A percentile compares a stretch with the other conserved stretches of the same genome.
phyloP scores from a whole-genome alignment of 2,797 vertebrate species.

The Coregonus sp. region DNA sequence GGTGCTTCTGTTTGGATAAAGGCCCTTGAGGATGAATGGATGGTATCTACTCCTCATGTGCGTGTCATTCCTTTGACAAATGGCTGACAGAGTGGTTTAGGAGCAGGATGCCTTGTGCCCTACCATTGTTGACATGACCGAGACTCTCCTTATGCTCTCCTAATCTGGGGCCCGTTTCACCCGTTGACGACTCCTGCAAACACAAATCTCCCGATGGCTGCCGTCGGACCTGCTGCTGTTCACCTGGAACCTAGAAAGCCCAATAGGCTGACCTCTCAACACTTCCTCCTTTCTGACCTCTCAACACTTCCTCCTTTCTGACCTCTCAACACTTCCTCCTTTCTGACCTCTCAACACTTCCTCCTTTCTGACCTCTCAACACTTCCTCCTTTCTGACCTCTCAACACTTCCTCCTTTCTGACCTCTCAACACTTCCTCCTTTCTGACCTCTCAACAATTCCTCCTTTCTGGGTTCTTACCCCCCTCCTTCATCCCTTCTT shows the following conservation, averaged over 20 bases:
- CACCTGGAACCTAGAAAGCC: slow-evolving; percentile 17
- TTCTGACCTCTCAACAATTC: too few species aligned
- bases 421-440: too few species aligned
- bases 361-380: background rate
- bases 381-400: background rate
- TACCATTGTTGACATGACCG: slow-evolving; percentile 49
- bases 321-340: too few species aligned
- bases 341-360: too few species aligned
- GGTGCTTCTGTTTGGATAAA: slow-evolving; percentile 38
- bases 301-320: too few species aligned
- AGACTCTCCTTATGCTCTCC: slow-evolving; percentile 19
- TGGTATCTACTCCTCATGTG: slow-evolving; percentile 7
- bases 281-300: background rate
- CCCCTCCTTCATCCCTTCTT: background rate
- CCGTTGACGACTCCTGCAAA: slow-evolving; percentile 22
- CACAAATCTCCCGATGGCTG: background rate
- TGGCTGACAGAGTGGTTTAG: slow-evolving; percentile 59
- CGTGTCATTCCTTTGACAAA: slow-evolving; percentile 45
- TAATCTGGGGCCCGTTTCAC: slow-evolving; percentile 35
- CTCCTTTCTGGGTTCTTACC: background rate
- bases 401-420: too few species aligned
- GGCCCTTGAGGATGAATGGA: slow-evolving; percentile 27
- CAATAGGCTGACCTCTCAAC: background rate
- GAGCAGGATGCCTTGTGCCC: slow-evolving; percentile 31
- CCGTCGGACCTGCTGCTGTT: slow-evolving; percentile 11